These are phyloP conservation scores for Edolisoma coerulescens DNA, from an alignment of 2,113 vertebrate genomes.

Conservation along the genomic window DNA sequence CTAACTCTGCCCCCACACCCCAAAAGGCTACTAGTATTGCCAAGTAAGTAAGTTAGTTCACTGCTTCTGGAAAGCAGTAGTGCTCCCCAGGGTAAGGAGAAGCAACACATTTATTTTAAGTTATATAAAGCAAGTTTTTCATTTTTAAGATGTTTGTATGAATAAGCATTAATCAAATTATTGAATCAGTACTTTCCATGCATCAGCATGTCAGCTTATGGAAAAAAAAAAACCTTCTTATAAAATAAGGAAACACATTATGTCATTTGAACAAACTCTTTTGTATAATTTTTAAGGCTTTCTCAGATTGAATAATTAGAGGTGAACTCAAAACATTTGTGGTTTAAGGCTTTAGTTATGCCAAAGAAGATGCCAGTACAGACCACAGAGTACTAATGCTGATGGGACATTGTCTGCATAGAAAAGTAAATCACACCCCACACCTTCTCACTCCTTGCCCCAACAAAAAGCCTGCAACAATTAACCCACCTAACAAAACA, in stretches of 20 bases:
- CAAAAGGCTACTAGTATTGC: background rate
- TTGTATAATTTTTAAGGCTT: background rate
- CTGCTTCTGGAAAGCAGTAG: background rate
- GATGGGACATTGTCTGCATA: rapidly evolving
- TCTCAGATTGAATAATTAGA: background rate
- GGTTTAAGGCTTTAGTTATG: background rate
- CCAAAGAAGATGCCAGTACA: background rate
- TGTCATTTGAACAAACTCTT: background rate
- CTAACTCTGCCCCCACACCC: background rate
- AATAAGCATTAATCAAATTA: background rate
- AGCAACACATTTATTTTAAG: background rate
- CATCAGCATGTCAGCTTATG: background rate
- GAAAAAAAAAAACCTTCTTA: background rate
- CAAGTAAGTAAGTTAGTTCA: background rate
- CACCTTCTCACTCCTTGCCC: background rate
- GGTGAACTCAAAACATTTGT: background rate
- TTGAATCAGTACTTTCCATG: background rate
- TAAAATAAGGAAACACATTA: background rate
- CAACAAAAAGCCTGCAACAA: background rate
- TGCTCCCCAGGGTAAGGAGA: background rate
- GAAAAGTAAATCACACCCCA: background rate
- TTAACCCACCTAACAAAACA: background rate
- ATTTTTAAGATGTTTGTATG: background rate
- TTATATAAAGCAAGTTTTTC: background rate
- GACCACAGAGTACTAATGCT: background rate